A percentile compares a stretch with the other conserved stretches of the same genome.
Conservation (phyloP, 2,888 invertebrate species). For the Drosophila anceps region DNA sequence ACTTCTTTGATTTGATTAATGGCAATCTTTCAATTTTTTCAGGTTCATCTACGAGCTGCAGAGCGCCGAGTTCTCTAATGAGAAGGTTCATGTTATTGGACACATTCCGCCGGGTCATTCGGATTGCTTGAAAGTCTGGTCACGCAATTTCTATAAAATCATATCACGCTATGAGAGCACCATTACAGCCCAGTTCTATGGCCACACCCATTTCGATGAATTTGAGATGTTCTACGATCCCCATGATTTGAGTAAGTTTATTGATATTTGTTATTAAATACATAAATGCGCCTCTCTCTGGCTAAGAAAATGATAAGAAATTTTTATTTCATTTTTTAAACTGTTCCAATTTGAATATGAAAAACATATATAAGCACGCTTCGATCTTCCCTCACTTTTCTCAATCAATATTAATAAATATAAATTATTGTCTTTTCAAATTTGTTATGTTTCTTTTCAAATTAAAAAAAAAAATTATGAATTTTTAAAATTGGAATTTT, state of each 20-base stretch:
- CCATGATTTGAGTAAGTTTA: constrained; percentile 89
- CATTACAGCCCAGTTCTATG: constrained; percentile 96
- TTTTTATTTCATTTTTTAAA: too few species aligned
- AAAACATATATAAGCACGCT: too few species aligned
- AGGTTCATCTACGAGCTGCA: constrained; percentile 95
- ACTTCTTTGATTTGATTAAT: not conserved
- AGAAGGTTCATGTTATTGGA: constrained; percentile 98
- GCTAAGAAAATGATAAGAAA: too few species aligned
- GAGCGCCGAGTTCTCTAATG: constrained; percentile 96
- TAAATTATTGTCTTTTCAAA: too few species aligned
- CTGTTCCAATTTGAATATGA: too few species aligned
- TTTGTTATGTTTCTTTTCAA: too few species aligned
- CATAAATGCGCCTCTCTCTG: not conserved
- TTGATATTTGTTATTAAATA: too few species aligned
- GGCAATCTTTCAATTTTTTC: not conserved
- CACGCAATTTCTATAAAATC: constrained; percentile 96
- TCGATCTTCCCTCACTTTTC: too few species aligned
- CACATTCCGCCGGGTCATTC: constrained; percentile 98
- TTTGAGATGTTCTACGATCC: constrained; percentile 97
- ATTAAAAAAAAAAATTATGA: not conserved
- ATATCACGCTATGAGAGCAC: constrained; percentile 95
- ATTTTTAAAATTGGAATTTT: constrained; percentile 42
- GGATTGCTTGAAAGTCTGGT: constrained; percentile 98
- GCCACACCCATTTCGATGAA: constrained; percentile 97
- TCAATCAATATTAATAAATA: too few species aligned